Base-by-base conservation (phyloP, 2,113 vertebrate species). In the Rhinolophus sinicus region DNA sequence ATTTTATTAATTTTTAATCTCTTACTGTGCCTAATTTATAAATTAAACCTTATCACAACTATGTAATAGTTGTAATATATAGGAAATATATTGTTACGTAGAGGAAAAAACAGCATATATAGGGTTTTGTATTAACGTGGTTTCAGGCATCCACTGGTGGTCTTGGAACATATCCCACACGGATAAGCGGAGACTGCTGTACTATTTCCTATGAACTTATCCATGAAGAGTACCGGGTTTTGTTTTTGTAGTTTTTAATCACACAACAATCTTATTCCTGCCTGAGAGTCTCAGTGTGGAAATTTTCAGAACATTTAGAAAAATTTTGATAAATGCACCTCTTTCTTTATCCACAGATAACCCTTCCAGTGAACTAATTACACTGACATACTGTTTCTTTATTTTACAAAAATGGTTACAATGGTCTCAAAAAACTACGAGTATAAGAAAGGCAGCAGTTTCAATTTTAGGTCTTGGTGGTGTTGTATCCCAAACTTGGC, bases 221-320 rank as follows among this genome's bases (percentile, higher is more conserved):
- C 35, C 8, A 12, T 87, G 60, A 56, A 75, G 26, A 44, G 21
- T 12, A 9, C 9, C 15, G 14, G 28, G 19, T 52, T 78, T 75
- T 50, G 16, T 78, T 72, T 26, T 67, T 12, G 7, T 69, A 38
- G 16, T 64, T 76, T 85, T 65, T 65, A 50, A 62, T 16, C 13
- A 50, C 67, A 21, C 4, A 54, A 18, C 14, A 44, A 30, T 82
- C 47, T 88, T 80, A 80, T 86, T 60, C 21, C 33, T n/a, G 7
- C 64, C 8, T 85, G 26, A 83, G 50, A 12, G 24, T 65, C 69
- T 87, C n/a, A 38, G 16, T 47, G 56, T 82, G 26, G 33, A 78
- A 88, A 47, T 77, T 65, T n/a, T 67, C 70, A 95, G 54, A 80
- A 40, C 26, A 87, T 95, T 77, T 72, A 44, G 26, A 58, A 83